Base-by-base conservation (phyloP, 2,797 vertebrate species). In the Tokudaia tokunoshimensis region DNA sequence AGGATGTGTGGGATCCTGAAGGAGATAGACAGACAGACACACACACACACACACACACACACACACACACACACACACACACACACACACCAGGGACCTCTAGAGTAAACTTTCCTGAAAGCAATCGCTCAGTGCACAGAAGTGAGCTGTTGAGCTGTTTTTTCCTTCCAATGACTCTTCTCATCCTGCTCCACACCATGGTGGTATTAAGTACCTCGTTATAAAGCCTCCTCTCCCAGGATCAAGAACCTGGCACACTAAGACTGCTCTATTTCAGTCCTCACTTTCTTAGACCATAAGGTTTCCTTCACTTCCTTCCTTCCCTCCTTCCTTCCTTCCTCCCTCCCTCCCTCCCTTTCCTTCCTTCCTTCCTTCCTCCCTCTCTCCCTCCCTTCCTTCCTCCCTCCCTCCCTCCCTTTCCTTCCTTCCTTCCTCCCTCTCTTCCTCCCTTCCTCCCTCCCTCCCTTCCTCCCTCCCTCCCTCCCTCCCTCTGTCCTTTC, bases 41-140 rank as follows among this genome's bases (percentile, higher is more conserved):
- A 29, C 26, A 7, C 3, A 22, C 24, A 3, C 89, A 76, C n/a
- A 47, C 34, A 29, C 26, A 13, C 65, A 7, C 31, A 17, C 31
- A 34, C 31, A 67, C 65, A 67, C 65, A 34, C 65, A 67, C 65
- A 67, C 65, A 34, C 65, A 67, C 65, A 67, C 63, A 31, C 63
- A 65, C 63, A 65, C 63, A 70, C 72, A 26, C 61, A 61, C 31
- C 0, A 8, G 70, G 20, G 65, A 13, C 52, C 37, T 82, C 86
- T 72, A 20, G 85, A 84, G 87, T 52, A 50, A 47, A 15, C 41
- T 97, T 92, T 91, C 24, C 34, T 52, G 9, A 37, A 94, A 91
- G 82, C 1, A 2, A 17, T 83, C 20, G 4, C 41, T 24, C 22
- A 29, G 22, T 86, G 72, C 44, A 17, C 13, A 1, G 74, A 61